Evolutionary conservation across 2,797 vertebrate genomes (phyloP), one percentile per base, ranked within the genome.

Genomic region (Coluber constrictor): DNA sequence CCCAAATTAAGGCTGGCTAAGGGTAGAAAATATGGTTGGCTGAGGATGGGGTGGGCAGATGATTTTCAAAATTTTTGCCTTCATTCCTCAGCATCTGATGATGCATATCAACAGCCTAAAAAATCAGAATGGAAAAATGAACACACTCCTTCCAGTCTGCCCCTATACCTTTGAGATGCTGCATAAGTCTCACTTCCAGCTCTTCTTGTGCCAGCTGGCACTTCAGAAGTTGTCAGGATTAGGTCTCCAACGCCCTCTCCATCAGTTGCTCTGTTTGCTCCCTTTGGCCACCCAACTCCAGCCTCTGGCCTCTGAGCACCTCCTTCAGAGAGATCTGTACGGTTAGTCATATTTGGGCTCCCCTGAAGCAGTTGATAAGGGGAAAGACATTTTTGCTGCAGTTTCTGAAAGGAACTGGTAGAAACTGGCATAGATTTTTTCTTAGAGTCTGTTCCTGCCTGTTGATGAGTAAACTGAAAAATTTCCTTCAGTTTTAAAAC

Each of bases 401-500:
- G 94, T 90, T 86, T 95, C 86, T 83, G 47, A 7, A 0, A 70
- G 59, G 18, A 63, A 23, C 54, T 87, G 16, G 47, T 9, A n/a
- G 51, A 20, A 6, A n/a, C 0, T 1, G 74, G 87, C 0, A n/a
- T 91, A 2, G 95, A 93, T 66, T 98, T 98, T 0, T 97, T 98
- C 79, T 99, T 98, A 0, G 98, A 98, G 94, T 98, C 98, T 0
- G 98, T 98, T 96, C 97, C 98, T 97, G 95, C 83, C 7, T 98
- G 97, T 97, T 97, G 98, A 96, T 99, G 99, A n/a, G 99, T 99
- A 95, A 99, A 99, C 94, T 98, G 98, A 96, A 99, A 99, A 96
- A 99, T 99, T 98, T 99, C 98, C 97, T 98, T 99, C 97, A 99
- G 98, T 95, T 99, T 99, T 93, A 99, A 96, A 93, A 99, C 97